phyloP scores from a whole-genome alignment of 2,888 invertebrate genomes.

The Oligia strigilis region DNA sequence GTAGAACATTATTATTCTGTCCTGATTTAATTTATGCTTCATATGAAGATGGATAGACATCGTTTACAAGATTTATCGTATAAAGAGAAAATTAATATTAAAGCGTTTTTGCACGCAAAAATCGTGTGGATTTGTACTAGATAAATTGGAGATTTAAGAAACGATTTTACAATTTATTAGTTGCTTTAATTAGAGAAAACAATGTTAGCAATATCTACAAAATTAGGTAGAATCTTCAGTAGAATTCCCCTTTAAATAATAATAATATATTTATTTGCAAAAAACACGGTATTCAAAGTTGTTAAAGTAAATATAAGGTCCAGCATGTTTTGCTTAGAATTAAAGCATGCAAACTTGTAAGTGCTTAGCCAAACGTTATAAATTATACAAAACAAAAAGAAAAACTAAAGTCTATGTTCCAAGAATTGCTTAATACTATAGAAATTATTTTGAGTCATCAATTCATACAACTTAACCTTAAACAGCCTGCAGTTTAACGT shows the following conservation, averaged over 20 bases:
- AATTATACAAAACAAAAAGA: no score
- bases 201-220: not conserved
- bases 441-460: no score
- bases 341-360: no score
- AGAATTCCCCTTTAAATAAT: not conserved
- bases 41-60: conserved; percentile 33
- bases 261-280: no score
- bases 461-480: no score
- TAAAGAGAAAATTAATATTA: conserved; percentile 21
- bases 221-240: not conserved
- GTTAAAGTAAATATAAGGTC: no score
- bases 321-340: no score
- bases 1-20: conserved; percentile 29
- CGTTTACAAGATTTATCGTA: conserved; percentile 37
- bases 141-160: not conserved
- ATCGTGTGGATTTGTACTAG: not conserved
- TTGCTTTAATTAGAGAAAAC: not conserved
- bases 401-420: no score
- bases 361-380: no score
- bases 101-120: conserved; percentile 13
- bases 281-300: no score
- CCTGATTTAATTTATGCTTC: conserved; percentile 36
- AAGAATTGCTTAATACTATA: no score
- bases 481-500: no score
- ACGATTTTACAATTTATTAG: not conserved